Base-by-base conservation (phyloP, 2,113 vertebrate genomes). In the Scopus umbretta region DNA sequence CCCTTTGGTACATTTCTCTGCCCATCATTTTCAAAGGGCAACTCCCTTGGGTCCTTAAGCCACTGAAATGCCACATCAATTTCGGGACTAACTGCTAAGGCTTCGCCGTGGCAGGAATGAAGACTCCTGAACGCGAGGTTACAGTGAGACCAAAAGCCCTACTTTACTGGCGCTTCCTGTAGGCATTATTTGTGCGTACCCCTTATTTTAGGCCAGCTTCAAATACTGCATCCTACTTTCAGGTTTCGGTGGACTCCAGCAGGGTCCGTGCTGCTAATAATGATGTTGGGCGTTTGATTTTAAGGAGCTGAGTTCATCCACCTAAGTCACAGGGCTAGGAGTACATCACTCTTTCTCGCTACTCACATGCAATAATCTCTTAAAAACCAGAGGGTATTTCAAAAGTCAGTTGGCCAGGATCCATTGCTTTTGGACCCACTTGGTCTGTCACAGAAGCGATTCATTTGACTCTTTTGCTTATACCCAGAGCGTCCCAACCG, bases 401-500 rank as follows among this genome's bases (percentile, higher is more conserved):
- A 8, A 2, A 58, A 81, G 38, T 27, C 53, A 34, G 17, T 1
- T 23, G 32, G 65, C 45, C 18, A 6, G 27, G 14, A 70, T 29
- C 34, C 27, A 19, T 1, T 10, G 36, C 40, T 47, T 71, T 47
- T 53, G 80, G 47, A 58, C 34, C 22, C 9, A 6, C 27, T 30
- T 1, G 3, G 22, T 53, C 40, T 7, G 2, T 67, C 62, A 45
- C 0, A 32, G 6, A 27, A 65, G 45, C 1, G 13, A 61, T 18
- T 61, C 9, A 2, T 11, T 29, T 1, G 3, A 70, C 42, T 50
- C 52, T 32, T 8, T 3, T 0, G 1, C 49, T 25, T 36, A 63
- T 2, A 3, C 68, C 23, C 18, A 3, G 5, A 27, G 38, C 3
- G 1, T 18, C 36, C 21, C 26, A 23, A 8, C 32, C 0, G 0